phyloP scores from a whole-genome alignment of 1,140 invertebrate species.

The Polypedilum vanderplanki region DNA sequence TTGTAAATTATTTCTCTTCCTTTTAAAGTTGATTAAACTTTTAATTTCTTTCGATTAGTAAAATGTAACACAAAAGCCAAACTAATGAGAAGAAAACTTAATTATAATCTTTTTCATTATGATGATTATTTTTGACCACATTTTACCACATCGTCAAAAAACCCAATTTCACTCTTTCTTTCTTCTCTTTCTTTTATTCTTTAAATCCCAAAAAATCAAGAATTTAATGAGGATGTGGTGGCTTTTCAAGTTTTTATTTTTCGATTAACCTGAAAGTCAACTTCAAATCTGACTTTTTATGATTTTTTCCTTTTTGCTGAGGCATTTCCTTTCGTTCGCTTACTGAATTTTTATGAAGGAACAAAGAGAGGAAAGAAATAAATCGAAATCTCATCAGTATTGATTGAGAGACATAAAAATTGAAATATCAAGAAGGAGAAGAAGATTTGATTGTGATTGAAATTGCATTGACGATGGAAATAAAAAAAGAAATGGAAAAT shows the following conservation, averaged over 20 bases:
- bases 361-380: neutral
- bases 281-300: neutral
- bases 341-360: neutral
- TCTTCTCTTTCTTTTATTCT: neutral
- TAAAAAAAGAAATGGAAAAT: too few relatives aligned
- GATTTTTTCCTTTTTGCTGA: neutral
- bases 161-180: neutral
- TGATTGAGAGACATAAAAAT: constrained; percentile 22
- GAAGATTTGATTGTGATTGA: too few relatives aligned
- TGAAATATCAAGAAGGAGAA: neutral
- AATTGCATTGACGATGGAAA: too few relatives aligned
- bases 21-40: too few relatives aligned
- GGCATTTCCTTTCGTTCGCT: neutral
- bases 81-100: neutral
- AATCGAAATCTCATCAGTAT: constrained; percentile 21
- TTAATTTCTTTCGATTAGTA: neutral
- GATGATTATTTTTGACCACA: neutral
- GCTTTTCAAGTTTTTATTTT: too few relatives aligned
- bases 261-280: neutral
- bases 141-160: neutral
- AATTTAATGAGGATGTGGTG: constrained; percentile 9
- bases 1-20: too few relatives aligned
- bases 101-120: neutral
- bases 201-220: neutral
- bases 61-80: neutral